Evolutionary conservation across 2,113 vertebrate species (phyloP).

Genomic region (Hippocampus barbouri): DNA sequence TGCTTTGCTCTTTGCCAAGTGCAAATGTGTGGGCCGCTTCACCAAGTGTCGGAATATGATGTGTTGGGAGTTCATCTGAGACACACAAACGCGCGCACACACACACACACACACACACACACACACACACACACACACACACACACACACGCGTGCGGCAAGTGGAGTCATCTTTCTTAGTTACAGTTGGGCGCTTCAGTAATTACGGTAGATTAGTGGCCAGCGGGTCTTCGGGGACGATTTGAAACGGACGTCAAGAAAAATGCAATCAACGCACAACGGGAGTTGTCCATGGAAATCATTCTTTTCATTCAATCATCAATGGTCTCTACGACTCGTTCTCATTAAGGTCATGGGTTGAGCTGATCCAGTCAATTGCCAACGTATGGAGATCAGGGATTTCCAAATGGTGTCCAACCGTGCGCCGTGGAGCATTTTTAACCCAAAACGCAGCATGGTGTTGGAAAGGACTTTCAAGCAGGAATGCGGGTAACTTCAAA

Average conservation of each 20-base stretch:
- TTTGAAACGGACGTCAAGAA: constrained; percentile 31
- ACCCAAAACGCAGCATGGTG: too few species aligned
- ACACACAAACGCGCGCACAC: constrained; percentile 1
- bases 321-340: not conserved
- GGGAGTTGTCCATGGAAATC: constrained; percentile 30
- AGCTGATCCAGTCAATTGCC: too few species aligned
- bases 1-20: not conserved
- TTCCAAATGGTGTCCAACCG: constrained; percentile 3
- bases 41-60: not conserved
- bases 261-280: constrained; percentile 43
- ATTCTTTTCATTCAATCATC: not conserved
- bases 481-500: too few species aligned
- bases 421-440: constrained; percentile 6
- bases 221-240: constrained; percentile 17
- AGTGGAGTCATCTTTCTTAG: constrained; percentile 11
- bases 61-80: constrained; percentile 1
- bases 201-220: constrained; percentile 27
- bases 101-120: not conserved
- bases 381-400: constrained; percentile 4
- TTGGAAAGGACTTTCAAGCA: too few species aligned
- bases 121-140: not conserved
- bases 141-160: not conserved
- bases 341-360: not conserved
- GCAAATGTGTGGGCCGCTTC: not conserved
- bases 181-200: constrained; percentile 22